Conservation (phyloP, 2,888 invertebrate genomes). For the Carcina quercana region DNA sequence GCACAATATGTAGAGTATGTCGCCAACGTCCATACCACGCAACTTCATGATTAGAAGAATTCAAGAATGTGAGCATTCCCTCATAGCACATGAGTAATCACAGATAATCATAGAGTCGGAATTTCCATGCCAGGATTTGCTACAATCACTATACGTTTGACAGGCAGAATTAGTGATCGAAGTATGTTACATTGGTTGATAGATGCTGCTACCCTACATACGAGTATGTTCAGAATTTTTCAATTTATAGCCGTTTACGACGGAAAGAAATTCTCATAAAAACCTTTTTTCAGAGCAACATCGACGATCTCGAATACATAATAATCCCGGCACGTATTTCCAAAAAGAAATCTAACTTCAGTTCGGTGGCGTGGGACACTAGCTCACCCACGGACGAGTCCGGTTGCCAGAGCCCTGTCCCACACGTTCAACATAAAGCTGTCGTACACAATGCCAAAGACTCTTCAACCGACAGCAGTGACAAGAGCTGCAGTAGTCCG, state of each 20-base stretch:
- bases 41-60: too few species aligned
- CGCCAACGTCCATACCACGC: conserved; percentile 2
- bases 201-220: too few species aligned
- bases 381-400: conserved; percentile 50
- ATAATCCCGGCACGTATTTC: conserved; percentile 50
- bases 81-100: too few species aligned
- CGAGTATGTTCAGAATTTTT: too few species aligned
- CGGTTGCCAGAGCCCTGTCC: conserved; percentile 40
- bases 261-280: neutral
- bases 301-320: conserved; percentile 55
- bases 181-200: too few species aligned
- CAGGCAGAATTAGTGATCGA: too few species aligned
- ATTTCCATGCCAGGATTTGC: too few species aligned
- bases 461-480: conserved; percentile 43
- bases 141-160: too few species aligned
- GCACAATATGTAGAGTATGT: neutral
- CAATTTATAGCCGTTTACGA: neutral
- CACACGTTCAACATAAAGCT: conserved; percentile 38
- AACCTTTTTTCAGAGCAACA: conserved; percentile 33
- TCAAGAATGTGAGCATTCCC: too few species aligned
- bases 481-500: conserved; percentile 38
- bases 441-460: conserved; percentile 34
- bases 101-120: too few species aligned
- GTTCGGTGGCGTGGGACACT: conserved; percentile 43
- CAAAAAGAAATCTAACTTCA: conserved; percentile 41